Evolutionary conservation across 2,113 vertebrate species (phyloP), one percentile per base, ranked within the genome.

Genomic region (Xenotilapia flavipinnis): DNA sequence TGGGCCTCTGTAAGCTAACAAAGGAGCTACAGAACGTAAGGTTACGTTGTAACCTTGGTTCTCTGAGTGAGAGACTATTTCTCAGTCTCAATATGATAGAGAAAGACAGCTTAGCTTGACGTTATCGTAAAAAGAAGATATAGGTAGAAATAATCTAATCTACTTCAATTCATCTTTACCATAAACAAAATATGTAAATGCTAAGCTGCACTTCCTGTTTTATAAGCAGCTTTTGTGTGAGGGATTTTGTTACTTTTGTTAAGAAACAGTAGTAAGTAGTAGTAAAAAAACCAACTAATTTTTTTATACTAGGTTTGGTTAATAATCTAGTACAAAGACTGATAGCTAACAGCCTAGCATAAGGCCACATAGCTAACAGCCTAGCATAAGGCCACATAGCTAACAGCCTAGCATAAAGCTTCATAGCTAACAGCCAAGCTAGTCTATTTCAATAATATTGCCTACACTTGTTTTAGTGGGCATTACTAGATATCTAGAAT

Each of bases 231-330:
- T n/a, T 68, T 68, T 40, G 7, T 15, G 38, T 70, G 65, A 13
- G 36, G n/a, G 36, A 42, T 14, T 70, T 70, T 70, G 7, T 70
- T 70, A 42, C n/a, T 70, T 70, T 70, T 6, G 7, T 70, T 40
- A 23, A 70, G 12, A 70, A 70, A 60, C 28, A 19, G 9, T 33
- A 60, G 5, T 60, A 60, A 60, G 56, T 19, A 19, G 56, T 60
- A 60, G 56, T 33, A 60, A 40, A 21, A 14, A 3, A 21, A 21
- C 0, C 5, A 58, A 31, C 7, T 0, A 0, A 2, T 58, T 21
- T 13, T 40, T 68, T 42, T 1, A 65, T 70, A 12, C 36, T 70
- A 70, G 12, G 7, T 23, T 42, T 70, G 12, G 65, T 23, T 70
- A 70, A 70, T 23, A 40, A 1, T 40, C 65, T 42, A 70, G n/a